These are phyloP conservation scores for Paguma larvata DNA, from an alignment of 2,797 vertebrate genomes.

Conservation along the genomic window DNA sequence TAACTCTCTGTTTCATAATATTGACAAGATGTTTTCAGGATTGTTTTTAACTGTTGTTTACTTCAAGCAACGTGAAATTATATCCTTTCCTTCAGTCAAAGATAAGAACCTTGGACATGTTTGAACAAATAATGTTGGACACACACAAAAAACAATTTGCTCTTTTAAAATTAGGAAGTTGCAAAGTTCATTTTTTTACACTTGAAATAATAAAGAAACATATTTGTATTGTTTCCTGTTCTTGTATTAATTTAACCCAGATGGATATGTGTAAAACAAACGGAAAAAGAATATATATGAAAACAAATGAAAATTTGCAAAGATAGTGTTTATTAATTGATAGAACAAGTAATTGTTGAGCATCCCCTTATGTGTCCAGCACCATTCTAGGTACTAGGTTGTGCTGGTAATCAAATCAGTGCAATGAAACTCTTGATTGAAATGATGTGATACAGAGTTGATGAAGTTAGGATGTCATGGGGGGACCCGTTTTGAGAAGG, in stretches of 20 bases:
- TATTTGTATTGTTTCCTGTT: neutral
- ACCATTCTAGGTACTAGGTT: neutral
- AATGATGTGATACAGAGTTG: neutral
- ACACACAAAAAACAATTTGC: neutral
- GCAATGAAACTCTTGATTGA: neutral
- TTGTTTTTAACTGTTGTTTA: slow-evolving; percentile 21
- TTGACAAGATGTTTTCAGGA: slow-evolving; percentile 27
- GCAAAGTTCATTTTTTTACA: neutral
- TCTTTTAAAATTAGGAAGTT: neutral
- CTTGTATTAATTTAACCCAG: neutral
- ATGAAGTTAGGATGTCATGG: neutral
- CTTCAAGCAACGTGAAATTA: neutral
- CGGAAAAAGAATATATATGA: neutral
- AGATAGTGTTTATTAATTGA: neutral
- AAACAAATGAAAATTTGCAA: neutral
- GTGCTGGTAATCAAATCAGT: neutral
- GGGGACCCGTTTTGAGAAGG: neutral
- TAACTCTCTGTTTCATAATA: neutral
- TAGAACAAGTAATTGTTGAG: neutral
- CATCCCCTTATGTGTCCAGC: neutral
- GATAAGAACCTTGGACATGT: neutral
- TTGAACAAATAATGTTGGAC: neutral
- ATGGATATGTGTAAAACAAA: neutral
- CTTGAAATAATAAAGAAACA: neutral
- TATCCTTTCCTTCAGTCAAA: neutral